phyloP scores from a whole-genome alignment of 2,888 invertebrate genomes.

The Drosophila meridiana region DNA sequence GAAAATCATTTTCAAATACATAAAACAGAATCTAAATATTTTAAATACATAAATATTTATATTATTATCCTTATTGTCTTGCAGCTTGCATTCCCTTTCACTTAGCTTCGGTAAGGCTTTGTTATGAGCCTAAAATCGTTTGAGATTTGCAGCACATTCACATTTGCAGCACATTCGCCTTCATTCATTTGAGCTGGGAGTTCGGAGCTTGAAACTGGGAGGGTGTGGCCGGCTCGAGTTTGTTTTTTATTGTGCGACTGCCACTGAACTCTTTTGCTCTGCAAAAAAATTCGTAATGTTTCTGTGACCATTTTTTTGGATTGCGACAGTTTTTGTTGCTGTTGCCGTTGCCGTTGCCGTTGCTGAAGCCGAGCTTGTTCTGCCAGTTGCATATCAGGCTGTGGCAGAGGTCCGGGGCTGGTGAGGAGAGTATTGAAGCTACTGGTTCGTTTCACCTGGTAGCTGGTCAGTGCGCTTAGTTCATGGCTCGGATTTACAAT shows the following conservation, averaged over 20 bases:
- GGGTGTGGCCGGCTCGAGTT: conserved; percentile 17
- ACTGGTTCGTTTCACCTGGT: conserved; percentile 45
- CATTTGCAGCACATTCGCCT: conserved; percentile 28
- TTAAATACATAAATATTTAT: not conserved
- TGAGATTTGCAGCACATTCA: conserved; percentile 16
- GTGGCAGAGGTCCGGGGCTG: not conserved
- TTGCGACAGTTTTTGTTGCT: conserved; percentile 59
- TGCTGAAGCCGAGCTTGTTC: conserved; percentile 52
- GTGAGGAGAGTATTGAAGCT: conserved; percentile 12
- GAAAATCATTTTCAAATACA: not conserved
- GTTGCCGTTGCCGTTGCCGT: conserved; percentile 24
- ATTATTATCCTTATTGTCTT: not conserved
- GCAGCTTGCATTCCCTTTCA: conserved; percentile 4
- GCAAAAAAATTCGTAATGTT: conserved; percentile 22
- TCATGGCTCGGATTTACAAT: conserved; percentile 22
- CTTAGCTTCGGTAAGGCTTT: not conserved
- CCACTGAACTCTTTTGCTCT: conserved; percentile 39
- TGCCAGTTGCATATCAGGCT: conserved; percentile 46
- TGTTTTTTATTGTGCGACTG: conserved; percentile 18
- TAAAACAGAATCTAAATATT: not conserved
- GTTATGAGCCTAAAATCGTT: not conserved
- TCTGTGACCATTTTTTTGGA: conserved; percentile 53
- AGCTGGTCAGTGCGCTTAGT: conserved; percentile 37
- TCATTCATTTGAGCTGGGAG: conserved; percentile 12
- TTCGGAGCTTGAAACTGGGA: not conserved